A percentile compares a stretch with the other conserved stretches of the same genome.
Conservation (phyloP, 1,140 invertebrate species). For the Mactra quadrangularis region DNA sequence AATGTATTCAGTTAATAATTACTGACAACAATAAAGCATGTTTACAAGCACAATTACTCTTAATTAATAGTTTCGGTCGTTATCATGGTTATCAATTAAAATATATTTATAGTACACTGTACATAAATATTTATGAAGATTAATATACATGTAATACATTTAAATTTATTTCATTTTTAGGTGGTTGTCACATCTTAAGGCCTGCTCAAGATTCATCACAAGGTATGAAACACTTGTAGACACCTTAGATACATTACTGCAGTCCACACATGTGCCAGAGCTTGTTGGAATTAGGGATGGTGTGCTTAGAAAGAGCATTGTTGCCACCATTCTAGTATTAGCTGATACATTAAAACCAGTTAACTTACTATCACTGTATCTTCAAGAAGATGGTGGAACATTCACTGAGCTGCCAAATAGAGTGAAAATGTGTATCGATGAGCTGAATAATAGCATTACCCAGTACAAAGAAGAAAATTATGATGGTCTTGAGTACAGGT, state of each 20-base stretch:
- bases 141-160: too few species aligned
- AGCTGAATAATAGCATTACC: background rate
- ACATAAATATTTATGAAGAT: too few species aligned
- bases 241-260: slow-evolving; percentile 6
- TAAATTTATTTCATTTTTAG: too few species aligned
- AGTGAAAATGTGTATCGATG: slow-evolving; percentile 38
- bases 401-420: slow-evolving; percentile 3
- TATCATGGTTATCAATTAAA: background rate
- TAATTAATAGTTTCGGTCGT: too few species aligned
- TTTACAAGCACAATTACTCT: too few species aligned
- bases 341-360: slow-evolving; percentile 13
- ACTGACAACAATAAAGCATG: too few species aligned
- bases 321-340: slow-evolving; percentile 31
- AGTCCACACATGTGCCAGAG: background rate
- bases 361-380: slow-evolving; percentile 17
- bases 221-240: slow-evolving; percentile 6
- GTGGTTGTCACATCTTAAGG: slow-evolving; percentile 32
- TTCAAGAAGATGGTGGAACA: slow-evolving; percentile 25
- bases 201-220: slow-evolving; percentile 9
- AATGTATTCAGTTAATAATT: too few species aligned
- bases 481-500: slow-evolving; percentile 35
- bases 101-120: too few species aligned
- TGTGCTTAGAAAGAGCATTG: background rate
- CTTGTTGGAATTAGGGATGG: background rate
- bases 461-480: slow-evolving; percentile 1